Evolutionary conservation across 2,113 vertebrate species (phyloP), one percentile per base, ranked within the genome.

Genomic region (Nansenia antarctica): DNA sequence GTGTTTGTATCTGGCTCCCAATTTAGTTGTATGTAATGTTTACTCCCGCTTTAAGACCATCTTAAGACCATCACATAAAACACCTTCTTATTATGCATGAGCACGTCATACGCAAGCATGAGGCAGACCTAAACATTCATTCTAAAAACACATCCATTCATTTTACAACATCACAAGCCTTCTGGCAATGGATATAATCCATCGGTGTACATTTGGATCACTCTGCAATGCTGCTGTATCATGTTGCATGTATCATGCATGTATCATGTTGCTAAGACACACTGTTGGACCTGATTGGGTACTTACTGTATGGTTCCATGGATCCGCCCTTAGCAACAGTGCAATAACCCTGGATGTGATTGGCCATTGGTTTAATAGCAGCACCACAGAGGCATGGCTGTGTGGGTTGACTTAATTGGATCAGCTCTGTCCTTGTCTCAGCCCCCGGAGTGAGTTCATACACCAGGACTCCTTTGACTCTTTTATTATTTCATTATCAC

Each of bases 341-440:
- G 52, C 34, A 57, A 39, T 67, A 58, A 57, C 53, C 34, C 22
- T 7, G 22, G 24, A 49, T 49, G 26, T 55, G 61, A 64, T 30
- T 60, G 39, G 55, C 70, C 20, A 15, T 31, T 24, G 57, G 31
- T 31, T 32, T 60, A 32, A 35, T 60, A 70, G 54, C 57, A 31
- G 57, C 59, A 32, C 31, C 15, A 22, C 57, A 35, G 57, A 60
- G 57, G 30, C 31, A 31, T 35, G 57, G 18, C 61, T 65, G 35
- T 35, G 57, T 32, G 42, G 45, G 26, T 69, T 72, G 69, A 83
- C 74, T 71, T 79, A 82, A 76, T 78, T 77, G 67, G 72, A 80
- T 45, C 75, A 81, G 37, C 45, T 11, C 15, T 61, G 63, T 73
- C 31, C 45, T 42, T 18, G 45, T 47, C 45, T 47, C 45, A 47